Base-by-base conservation (phyloP, 2,888 invertebrate species). In the Ypsolopha scabrella region DNA sequence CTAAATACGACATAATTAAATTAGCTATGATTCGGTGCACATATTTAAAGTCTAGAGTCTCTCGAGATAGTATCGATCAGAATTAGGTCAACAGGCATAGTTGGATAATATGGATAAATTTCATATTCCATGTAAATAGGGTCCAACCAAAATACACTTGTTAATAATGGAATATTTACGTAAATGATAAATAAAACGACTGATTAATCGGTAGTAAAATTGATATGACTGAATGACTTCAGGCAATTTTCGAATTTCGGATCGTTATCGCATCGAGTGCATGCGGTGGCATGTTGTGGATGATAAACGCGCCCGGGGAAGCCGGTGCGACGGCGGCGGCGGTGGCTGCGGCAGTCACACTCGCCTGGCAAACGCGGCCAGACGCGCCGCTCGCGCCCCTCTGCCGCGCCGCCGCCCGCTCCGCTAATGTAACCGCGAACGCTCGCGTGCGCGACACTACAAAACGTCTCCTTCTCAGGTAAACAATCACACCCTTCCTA, bases 291-390 rank as follows among this genome's bases (percentile, higher is more conserved):
- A 64, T 68, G 64, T 68, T 66, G 65, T 67, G 68, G 62, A 65
- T 72, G 82, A 82, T 82, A 82, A 81, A 80, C 80, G 75, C 75
- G 71, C 70, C 68, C 63, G 68, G 69, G 62, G 67, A 64, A 33
- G 41, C 38, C 33, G 43, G 38, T 2, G 24, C 60, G 58, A 60
- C 63, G 61, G 58, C 64, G 57, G 59, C 63, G 64, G 63, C 66
- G 61, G 63, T 63, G 60, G 62, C 71, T 67, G 62, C 73, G 69
- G 81, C 82, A 83, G 83, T 83, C 64, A 70, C 67, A 67, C 60
- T 75, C 79, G 74, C 80, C 70, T 75, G 78, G 78, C 78, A 75
- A 69, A 74, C 74, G 81, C 75, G 83, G 76, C 68, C 75, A 80
- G 75, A 80, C 85, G 85, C 80, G 82, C 77, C 50, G 33, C 24